These are phyloP conservation scores for Drosophila sordidula DNA, from an alignment of 2,888 invertebrate species.

Conservation along the genomic window DNA sequence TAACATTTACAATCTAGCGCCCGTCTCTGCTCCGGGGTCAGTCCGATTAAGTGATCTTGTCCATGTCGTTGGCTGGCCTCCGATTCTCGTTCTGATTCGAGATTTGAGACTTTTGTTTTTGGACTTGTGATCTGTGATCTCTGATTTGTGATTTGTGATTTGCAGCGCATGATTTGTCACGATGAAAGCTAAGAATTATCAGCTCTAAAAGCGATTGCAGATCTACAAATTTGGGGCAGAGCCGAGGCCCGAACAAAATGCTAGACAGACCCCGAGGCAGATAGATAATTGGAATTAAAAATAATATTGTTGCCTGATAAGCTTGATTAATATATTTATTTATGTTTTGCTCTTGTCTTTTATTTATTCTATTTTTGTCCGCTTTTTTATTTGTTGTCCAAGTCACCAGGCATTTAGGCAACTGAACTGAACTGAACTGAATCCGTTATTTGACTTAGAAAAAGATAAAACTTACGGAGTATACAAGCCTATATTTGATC, in stretches of 20 bases:
- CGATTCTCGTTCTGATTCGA: conserved; percentile 27
- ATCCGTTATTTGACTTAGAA: too few species aligned
- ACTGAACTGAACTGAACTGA: too few species aligned
- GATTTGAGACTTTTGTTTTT: too few species aligned
- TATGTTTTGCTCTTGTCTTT: background rate
- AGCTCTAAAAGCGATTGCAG: conserved; percentile 9
- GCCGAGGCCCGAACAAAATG: background rate
- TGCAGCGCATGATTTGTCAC: conserved; percentile 52
- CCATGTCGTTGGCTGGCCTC: conserved; percentile 43
- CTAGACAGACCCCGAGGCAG: background rate
- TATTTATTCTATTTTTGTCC: too few species aligned
- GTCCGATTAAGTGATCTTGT: conserved; percentile 61
- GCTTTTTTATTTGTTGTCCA: too few species aligned
- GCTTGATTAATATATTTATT: background rate
- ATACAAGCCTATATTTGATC: too few species aligned
- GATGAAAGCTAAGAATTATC: conserved; percentile 54
- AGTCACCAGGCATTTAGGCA: too few species aligned
- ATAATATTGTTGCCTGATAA: background rate
- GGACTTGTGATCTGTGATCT: background rate
- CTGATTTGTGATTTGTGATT: conserved; percentile 28
- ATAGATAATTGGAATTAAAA: background rate
- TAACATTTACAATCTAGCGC: conserved; percentile 33
- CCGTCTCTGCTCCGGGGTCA: conserved; percentile 33
- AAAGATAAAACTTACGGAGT: too few species aligned
- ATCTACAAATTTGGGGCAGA: conserved; percentile 9